Evolutionary conservation across 2,888 invertebrate genomes (phyloP), one percentile per base, ranked within the genome.

Genomic region (Sycophila texana): DNA sequence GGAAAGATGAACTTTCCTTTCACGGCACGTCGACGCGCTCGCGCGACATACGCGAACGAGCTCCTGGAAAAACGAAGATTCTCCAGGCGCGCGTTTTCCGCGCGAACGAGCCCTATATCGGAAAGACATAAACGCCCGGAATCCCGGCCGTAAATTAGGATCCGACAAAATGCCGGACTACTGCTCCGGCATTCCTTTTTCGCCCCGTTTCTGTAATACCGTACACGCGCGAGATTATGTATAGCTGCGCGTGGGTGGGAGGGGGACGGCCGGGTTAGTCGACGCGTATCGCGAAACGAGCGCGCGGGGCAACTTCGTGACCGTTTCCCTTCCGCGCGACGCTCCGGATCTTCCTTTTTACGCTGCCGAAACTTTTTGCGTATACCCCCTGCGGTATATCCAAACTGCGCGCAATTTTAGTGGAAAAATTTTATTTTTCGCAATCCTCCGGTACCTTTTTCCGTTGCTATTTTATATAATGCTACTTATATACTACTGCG

Each of bases 111-210:
- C 82, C 84, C 82, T 84, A 82, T 87, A 90, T 90, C 87, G 90
- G 89, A 90, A 90, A 90, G 88, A 86, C 89, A 88, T 90, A 90
- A 90, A 90, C 87, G 88, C 84, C 85, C 84, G 86, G 85, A 89
- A 90, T 90, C 90, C 90, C 77, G 80, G 86, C 85, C 88, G 88
- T 90, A 90, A 90, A 90, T 90, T 90, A 90, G 89, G 89, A 90
- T 90, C 87, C 88, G 87, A 86, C 87, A 87, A 88, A 88, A 86
- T 85, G 86, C 88, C 82, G 89, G 86, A 87, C 87, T 86, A 65
- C 81, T 39, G 39, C 39, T 70, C 68, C 63, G 72, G 74, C 83
- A 83, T 80, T 82, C 76, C 77, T 83, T 82, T 84, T 83, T 83
- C 84, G 73, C 67, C 79, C 22, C 2, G 67, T 12, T 65, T 20